Evolutionary conservation across 1,140 invertebrate genomes (phyloP), one percentile per base, ranked within the genome.

Genomic region (Polypedilum pembai): DNA sequence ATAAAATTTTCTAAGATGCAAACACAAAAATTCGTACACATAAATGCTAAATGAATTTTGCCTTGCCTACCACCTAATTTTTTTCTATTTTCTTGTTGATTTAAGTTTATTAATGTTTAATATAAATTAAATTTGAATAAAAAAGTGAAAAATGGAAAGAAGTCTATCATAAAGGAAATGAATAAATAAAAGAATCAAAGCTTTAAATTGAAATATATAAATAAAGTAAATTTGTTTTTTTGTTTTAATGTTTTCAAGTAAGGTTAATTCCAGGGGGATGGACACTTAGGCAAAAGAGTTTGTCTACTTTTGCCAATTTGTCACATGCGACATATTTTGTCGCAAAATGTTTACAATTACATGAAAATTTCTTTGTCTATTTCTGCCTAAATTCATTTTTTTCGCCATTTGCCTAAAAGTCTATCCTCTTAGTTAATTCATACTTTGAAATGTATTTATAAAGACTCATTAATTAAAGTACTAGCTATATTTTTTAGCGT

Each of bases 1-100:
- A 12, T 69, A 69, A 69, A 69, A 69, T 69, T 69, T 69, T 69
- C 65, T 69, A 69, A n/a, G n/a, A n/a, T n/a, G n/a, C 20, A 69
- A 3, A 69, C 17, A 69, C 8, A 21, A 18, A 69, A 20, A 18
- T 69, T 21, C 17, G n/a, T n/a, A 66, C n/a, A 66, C 8, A 15
- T 12, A 56, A 1, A 56, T 17, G n/a, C n/a, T 20, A 18, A 18
- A 69, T 20, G 20, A 10, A 69, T 69, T 69, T 21, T 69, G 65
- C 65, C 65, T 69, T 69, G 65, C 65, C 65, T 69, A 21, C 17
- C 17, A 56, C 10, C 8, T 12, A 15, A 15, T 56, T 56, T 8
- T 56, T 56, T 17, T 56, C n/a, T 17, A 56, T 56, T 56, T 56
- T 56, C 7, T 17, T 56, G 24, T 33, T 56, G 45, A 15, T 56